Evolutionary conservation across 2,888 invertebrate species (phyloP), one percentile per base, ranked within the genome.

Genomic region (Amorpha juglandis): DNA sequence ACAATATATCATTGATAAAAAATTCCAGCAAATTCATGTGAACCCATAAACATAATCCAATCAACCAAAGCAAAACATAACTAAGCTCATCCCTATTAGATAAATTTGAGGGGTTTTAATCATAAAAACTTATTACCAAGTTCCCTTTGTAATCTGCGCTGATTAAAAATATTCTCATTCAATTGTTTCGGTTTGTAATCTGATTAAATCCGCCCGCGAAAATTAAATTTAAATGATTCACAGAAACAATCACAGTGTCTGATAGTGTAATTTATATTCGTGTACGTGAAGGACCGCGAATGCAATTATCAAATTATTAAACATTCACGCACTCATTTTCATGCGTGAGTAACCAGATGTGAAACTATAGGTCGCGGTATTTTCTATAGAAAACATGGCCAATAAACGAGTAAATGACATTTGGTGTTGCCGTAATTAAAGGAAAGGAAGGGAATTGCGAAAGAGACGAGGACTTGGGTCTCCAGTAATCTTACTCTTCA

Each of bases 231-330:
- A 50, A 74, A 74, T 74, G 68, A 73, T 70, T 77, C 71, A 67
- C 62, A 67, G 63, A 65, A 70, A 67, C 69, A 71, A 74, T 70
- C 70, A 66, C 21, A 65, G 71, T 68, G 62, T 67, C 63, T 68
- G 67, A 64, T 50, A 27, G 14, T 14, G 64, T 62, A 70, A 58
- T 71, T 72, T 58, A 72, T 70, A 68, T 71, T 58, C 62, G 63
- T 69, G 66, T 63, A 68, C 67, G 67, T 27, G 27, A 27, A 27
- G 27, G 42, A 52, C 78, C 76, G 71, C 69, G 68, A 72, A 70
- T 77, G 77, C 79, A 78, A 77, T 80, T 82, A 83, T 83, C 79
- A 81, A 76, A 77, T 77, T 71, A 79, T 83, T 78, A 81, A 81
- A 78, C 76, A 83, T 86, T 83, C 80, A 84, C 68, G 69, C 68